Percentiles rank a stretch among this genome's conserved stretches.
phyloP scores from a whole-genome alignment of 1,140 invertebrate species.

The Diorhabda sublineata region DNA sequence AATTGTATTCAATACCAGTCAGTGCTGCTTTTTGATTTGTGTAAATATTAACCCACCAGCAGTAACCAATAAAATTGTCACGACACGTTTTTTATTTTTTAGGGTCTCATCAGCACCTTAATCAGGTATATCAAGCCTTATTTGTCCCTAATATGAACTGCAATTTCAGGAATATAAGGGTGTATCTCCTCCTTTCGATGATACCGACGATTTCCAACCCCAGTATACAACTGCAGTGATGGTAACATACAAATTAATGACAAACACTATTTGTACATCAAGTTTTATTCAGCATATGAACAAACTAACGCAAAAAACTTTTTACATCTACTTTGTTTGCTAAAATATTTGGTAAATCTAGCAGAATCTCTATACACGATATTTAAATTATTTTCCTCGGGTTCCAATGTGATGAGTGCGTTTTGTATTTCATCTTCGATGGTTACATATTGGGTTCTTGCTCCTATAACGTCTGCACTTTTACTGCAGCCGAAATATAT shows the following conservation, averaged over 20 bases:
- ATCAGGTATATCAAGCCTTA: too few relatives aligned
- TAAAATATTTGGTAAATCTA: constrained; percentile 47
- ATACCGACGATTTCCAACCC: too few relatives aligned
- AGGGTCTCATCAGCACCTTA: too few relatives aligned
- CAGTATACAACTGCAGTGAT: too few relatives aligned
- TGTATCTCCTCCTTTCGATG: too few relatives aligned
- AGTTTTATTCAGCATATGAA: constrained; percentile 41
- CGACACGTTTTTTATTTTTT: too few relatives aligned
- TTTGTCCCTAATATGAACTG: too few relatives aligned
- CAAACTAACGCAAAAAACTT: constrained; percentile 43
- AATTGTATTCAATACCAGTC: too few relatives aligned
- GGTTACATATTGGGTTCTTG: constrained; percentile 52
- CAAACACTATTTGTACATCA: constrained; percentile 5
- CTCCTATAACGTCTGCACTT: constrained; percentile 44
- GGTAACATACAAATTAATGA: not conserved
- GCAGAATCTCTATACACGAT: constrained; percentile 65
- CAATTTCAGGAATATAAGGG: too few relatives aligned
- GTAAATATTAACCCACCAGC: too few relatives aligned
- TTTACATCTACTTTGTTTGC: constrained; percentile 40
- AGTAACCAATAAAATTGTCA: too few relatives aligned
- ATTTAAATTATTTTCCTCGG: constrained; percentile 60
- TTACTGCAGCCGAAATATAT: constrained; percentile 54
- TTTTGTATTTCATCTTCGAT: constrained; percentile 48
- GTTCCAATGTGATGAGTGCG: constrained; percentile 52
- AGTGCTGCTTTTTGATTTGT: too few relatives aligned